phyloP scores from a whole-genome alignment of 2,888 invertebrate species.

The Melikaiella ostensackeni region DNA sequence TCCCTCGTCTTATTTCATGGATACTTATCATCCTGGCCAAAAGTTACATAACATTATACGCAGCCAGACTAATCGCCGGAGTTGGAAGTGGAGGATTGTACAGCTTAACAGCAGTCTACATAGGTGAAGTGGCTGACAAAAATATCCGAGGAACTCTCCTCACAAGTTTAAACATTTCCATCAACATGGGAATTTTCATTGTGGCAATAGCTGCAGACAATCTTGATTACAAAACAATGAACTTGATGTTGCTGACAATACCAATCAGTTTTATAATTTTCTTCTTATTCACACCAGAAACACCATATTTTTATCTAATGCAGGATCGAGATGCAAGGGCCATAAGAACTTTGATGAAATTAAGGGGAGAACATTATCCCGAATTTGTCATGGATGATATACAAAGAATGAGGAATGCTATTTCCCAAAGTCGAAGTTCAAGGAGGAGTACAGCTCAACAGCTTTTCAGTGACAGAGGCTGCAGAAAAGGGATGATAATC shows the following conservation, averaged over 20 bases:
- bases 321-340: conserved; percentile 79
- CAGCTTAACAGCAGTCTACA: conserved; percentile 79
- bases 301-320: conserved; percentile 81
- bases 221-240: conserved; percentile 78
- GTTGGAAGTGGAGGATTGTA: conserved; percentile 77
- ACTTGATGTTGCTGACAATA: conserved; percentile 79
- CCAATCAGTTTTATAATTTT: conserved; percentile 80
- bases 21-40: conserved; percentile 64
- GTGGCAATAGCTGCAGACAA: conserved; percentile 75
- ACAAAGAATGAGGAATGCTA: conserved; percentile 79
- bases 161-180: conserved; percentile 78
- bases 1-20: conserved; percentile 68
- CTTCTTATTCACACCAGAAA: conserved; percentile 83
- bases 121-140: conserved; percentile 81
- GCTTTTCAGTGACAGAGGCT: conserved; percentile 78
- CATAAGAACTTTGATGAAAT: conserved; percentile 79
- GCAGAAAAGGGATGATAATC: conserved; percentile 81
- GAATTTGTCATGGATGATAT: conserved; percentile 80
- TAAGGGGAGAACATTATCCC: conserved; percentile 77
- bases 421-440: conserved; percentile 76
- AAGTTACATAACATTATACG: conserved; percentile 67
- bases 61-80: conserved; percentile 77
- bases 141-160: conserved; percentile 80
- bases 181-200: conserved; percentile 75
- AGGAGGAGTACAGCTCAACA: conserved; percentile 62